Conservation (phyloP, 2,888 invertebrate genomes). For the Lycocerus yunnanus region DNA sequence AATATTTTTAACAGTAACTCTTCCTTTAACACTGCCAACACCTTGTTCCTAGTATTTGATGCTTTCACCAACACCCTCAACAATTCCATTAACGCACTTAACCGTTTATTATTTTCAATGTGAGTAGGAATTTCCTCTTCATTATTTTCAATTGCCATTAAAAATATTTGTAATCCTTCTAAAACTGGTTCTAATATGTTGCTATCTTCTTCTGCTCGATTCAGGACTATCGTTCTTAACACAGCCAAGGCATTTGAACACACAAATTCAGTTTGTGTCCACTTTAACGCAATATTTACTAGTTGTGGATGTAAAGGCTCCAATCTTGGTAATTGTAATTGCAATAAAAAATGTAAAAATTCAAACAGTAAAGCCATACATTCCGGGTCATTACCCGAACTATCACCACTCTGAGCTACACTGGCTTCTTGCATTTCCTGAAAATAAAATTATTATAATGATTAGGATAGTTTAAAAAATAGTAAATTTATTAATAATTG, state of each 20-base stretch:
- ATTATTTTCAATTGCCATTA: conserved; percentile 51
- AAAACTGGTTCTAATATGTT: conserved; percentile 46
- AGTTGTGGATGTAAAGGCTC: conserved; percentile 53
- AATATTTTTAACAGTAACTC: conserved; percentile 54
- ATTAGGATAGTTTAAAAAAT: not conserved
- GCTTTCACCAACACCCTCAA: conserved; percentile 55
- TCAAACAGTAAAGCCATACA: conserved; percentile 58
- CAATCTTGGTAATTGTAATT: conserved; percentile 53
- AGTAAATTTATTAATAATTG: not conserved
- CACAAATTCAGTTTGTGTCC: conserved; percentile 57
- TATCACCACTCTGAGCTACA: conserved; percentile 39
- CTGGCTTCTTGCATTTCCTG: conserved; percentile 41
- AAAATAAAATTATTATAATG: conserved; percentile 18
- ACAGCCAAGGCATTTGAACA: conserved; percentile 56
- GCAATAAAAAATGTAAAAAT: conserved; percentile 57
- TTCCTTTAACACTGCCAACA: conserved; percentile 53
- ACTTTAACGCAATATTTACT: conserved; percentile 56
- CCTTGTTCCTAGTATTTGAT: conserved; percentile 46
- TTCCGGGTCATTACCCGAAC: conserved; percentile 50
- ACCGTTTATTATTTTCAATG: conserved; percentile 50
- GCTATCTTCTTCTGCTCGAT: conserved; percentile 40
- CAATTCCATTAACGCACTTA: conserved; percentile 58
- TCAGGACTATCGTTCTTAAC: conserved; percentile 53
- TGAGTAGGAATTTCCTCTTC: conserved; percentile 41
- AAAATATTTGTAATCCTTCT: conserved; percentile 53